Percentiles rank a stretch among this genome's conserved stretches.
These are phyloP conservation scores for Benitochromis conjunctus DNA, from an alignment of 2,113 vertebrate species.

Conservation along the genomic window DNA sequence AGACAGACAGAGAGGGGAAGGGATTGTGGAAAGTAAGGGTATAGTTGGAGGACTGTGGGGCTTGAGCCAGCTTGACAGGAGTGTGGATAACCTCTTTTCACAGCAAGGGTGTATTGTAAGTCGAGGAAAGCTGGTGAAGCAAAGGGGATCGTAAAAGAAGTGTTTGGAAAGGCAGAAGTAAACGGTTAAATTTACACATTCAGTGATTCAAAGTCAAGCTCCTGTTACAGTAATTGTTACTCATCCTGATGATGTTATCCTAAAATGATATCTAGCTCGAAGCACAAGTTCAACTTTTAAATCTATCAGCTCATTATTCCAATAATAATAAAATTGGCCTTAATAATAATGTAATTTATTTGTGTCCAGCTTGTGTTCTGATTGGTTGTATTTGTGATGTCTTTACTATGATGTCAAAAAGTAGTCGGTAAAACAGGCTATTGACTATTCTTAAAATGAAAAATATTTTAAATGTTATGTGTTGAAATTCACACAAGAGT, in stretches of 20 bases:
- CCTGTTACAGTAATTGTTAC: neutral
- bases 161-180: neutral
- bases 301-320: neutral
- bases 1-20: neutral
- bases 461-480: neutral
- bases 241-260: neutral
- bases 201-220: neutral
- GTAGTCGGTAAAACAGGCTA: too few species aligned
- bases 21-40: neutral
- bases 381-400: neutral
- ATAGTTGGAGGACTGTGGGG: neutral
- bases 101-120: neutral
- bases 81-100: slow-evolving; percentile 27
- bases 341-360: neutral
- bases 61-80: neutral
- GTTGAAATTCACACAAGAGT: neutral
- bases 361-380: neutral
- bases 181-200: slow-evolving; percentile 5
- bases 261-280: neutral
- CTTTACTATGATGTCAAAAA: neutral
- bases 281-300: neutral
- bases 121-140: neutral
- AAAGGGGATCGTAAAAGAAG: slow-evolving; percentile 5
- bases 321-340: neutral
- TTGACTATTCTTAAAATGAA: neutral